These are phyloP conservation scores for Drosophila ogumai DNA, from an alignment of 1,140 invertebrate species.

Conservation along the genomic window DNA sequence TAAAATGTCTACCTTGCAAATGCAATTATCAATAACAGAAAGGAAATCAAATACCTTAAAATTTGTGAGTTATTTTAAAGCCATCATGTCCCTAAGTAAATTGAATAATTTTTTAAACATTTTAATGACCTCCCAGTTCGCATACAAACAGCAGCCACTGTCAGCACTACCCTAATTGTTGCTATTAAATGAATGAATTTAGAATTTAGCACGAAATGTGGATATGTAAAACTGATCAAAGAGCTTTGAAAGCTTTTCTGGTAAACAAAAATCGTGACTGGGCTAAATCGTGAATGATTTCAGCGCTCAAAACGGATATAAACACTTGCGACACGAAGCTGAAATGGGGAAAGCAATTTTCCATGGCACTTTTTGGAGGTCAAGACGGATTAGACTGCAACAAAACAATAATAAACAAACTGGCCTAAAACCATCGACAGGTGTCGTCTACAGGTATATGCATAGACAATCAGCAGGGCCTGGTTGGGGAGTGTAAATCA, in stretches of 20 bases:
- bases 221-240: constrained; percentile 35
- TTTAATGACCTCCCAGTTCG: constrained; percentile 1
- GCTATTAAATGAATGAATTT: constrained; percentile 42
- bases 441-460: constrained; percentile 30
- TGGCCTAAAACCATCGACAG: constrained; percentile 9
- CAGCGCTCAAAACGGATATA: constrained; percentile 46
- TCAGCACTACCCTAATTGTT: constrained; percentile 19
- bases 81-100: not conserved
- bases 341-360: constrained; percentile 48
- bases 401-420: constrained; percentile 28
- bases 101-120: not conserved
- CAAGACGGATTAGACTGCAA: constrained; percentile 22
- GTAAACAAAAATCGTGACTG: constrained; percentile 60
- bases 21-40: not conserved
- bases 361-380: constrained; percentile 23
- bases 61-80: not conserved
- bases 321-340: constrained; percentile 29
- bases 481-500: constrained; percentile 32
- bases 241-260: constrained; percentile 32
- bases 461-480: constrained; percentile 30
- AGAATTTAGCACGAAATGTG: constrained; percentile 45
- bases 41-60: not conserved
- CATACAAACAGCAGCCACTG: constrained; percentile 20
- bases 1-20: constrained; percentile 1
- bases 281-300: constrained; percentile 42